A percentile compares a stretch with the other conserved stretches of the same genome.
phyloP scores from a whole-genome alignment of 2,888 invertebrate species.

The Synergus itoensis region DNA sequence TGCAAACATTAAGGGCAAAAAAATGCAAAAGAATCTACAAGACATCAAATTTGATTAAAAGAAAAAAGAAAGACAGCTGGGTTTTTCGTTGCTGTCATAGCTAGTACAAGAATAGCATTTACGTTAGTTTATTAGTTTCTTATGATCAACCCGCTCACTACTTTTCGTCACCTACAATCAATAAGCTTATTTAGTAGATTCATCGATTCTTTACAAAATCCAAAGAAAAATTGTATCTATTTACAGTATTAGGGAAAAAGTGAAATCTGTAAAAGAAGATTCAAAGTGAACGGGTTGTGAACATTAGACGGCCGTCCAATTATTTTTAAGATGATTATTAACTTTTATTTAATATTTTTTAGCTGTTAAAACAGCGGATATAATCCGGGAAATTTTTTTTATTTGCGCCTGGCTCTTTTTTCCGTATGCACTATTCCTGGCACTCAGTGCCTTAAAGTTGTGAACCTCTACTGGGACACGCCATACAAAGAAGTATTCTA shows the following conservation, averaged over 20 bases:
- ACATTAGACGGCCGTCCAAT: constrained; percentile 71
- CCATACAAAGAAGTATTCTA: constrained; percentile 56
- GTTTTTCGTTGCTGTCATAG: constrained; percentile 50
- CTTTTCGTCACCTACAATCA: neutral
- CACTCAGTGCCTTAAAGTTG: constrained; percentile 70
- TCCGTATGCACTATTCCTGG: constrained; percentile 63
- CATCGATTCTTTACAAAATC: neutral
- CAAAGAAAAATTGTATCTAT: constrained; percentile 1
- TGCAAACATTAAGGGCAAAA: neutral
- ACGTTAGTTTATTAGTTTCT: constrained; percentile 56
- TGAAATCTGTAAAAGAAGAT: neutral
- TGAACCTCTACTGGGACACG: constrained; percentile 45
- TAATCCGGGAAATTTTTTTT: constrained; percentile 48
- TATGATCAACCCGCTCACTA: constrained; percentile 38
- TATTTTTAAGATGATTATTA: constrained; percentile 66
- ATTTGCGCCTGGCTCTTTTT: constrained; percentile 45
- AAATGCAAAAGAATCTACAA: neutral
- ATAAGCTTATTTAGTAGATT: neutral
- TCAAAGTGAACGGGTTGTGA: constrained; percentile 34
- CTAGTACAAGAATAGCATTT: constrained; percentile 64
- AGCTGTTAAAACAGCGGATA: constrained; percentile 49
- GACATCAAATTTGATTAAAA: neutral
- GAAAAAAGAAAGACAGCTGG: constrained; percentile 10
- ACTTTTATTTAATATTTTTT: constrained; percentile 55
- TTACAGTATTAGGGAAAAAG: neutral